These are phyloP conservation scores for Minunthozetes semirufus DNA, from an alignment of 2,888 invertebrate species.

Conservation along the genomic window DNA sequence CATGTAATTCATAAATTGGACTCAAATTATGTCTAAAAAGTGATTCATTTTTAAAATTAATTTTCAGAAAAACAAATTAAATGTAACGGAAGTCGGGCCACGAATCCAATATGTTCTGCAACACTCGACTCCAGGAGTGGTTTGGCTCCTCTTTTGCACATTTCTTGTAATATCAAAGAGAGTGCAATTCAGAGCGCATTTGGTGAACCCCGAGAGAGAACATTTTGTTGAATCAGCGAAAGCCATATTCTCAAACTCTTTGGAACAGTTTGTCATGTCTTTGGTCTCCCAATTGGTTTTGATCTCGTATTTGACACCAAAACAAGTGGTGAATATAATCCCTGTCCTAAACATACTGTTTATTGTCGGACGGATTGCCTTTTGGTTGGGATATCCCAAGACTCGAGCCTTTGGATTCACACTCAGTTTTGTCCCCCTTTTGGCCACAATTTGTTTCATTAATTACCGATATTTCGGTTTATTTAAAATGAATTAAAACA, in stretches of 20 bases:
- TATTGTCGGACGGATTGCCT: background rate
- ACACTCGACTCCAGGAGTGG: conserved; percentile 5
- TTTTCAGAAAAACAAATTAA: background rate
- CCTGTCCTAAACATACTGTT: conserved; percentile 4
- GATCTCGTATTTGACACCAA: background rate
- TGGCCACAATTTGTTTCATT: background rate
- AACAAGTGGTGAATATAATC: background rate
- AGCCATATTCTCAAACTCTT: background rate
- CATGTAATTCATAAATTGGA: background rate
- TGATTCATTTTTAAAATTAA: background rate
- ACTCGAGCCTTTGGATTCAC: background rate
- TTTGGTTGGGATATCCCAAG: background rate
- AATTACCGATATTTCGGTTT: background rate
- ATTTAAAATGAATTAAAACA: background rate
- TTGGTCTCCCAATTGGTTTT: background rate
- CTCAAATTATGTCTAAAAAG: too few relatives aligned
- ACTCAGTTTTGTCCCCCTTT: background rate
- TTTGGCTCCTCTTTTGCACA: background rate
- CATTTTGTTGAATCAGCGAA: background rate
- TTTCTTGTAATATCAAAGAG: background rate
- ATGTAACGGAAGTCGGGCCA: background rate
- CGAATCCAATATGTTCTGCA: background rate
- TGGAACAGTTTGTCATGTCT: conserved; percentile 14
- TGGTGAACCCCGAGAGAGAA: background rate
- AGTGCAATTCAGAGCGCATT: too few relatives aligned